phyloP scores from a whole-genome alignment of 2,113 vertebrate species.

The Struthio camelus region DNA sequence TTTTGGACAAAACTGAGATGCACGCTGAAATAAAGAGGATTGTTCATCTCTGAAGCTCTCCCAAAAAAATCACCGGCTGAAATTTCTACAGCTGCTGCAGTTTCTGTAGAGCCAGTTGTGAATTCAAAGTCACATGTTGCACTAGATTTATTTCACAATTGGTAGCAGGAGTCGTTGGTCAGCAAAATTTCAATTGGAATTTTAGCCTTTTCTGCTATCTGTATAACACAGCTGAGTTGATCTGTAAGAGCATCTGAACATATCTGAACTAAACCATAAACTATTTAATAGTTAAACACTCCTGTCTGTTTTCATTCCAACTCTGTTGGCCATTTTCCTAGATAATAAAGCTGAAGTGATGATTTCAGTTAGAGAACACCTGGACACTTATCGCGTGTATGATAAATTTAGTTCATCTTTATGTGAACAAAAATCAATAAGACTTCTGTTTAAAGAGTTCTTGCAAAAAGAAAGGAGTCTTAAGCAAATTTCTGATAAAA shows the following conservation, averaged over 20 bases:
- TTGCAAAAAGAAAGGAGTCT: not conserved
- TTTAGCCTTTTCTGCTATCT: not conserved
- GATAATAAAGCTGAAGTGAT: not conserved
- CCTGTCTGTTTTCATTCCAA: not conserved
- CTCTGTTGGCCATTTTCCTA: not conserved
- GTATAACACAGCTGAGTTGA: not conserved
- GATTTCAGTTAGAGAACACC: not conserved
- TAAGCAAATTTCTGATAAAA: constrained; percentile 19
- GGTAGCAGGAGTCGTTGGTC: not conserved
- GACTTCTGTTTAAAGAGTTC: not conserved
- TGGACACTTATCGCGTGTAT: not conserved
- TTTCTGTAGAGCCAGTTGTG: not conserved
- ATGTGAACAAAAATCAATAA: not conserved
- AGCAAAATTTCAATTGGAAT: not conserved
- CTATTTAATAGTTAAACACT: not conserved
- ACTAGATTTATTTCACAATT: not conserved
- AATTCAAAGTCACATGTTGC: not conserved
- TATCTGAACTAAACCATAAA: not conserved
- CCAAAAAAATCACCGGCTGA: not conserved
- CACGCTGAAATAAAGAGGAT: not conserved
- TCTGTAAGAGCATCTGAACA: not conserved
- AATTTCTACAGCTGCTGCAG: not conserved
- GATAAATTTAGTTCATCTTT: constrained; percentile 14
- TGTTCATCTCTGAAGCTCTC: not conserved
- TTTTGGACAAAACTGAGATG: not conserved